Base-by-base conservation (phyloP, 2,888 invertebrate genomes). In the Agrochola litura region DNA sequence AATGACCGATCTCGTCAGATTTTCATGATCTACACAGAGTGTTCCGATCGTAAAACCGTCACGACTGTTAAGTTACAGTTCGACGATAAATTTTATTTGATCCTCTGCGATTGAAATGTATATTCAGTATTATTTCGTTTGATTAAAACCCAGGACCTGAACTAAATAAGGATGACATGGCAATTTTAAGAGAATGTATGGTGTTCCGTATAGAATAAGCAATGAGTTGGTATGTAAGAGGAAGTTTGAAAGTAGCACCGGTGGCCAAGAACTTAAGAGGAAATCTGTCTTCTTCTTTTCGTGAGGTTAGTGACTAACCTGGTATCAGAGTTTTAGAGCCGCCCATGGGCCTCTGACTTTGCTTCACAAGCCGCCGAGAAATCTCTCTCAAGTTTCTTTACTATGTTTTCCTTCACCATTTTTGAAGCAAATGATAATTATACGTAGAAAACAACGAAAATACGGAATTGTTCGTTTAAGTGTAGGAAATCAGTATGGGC, bases 21-120 rank as follows among this genome's bases (percentile, higher is more conserved):
- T 77, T 78, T 77, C 77, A 81, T 70, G 70, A 77, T 19, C 61
- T 46, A 61, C 61, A 43, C 82, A 76, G 52, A n/a, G 30, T 77
- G 70, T 49, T 67, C 60, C 66, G 43, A 52, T 67, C 82, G 43
- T 81, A 82, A 81, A 81, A 14, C n/a, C 43, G 66, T 70, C 49
- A 10, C 30, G 30, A 66, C 63, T 41, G 54, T 60, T 54, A 19
- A 46, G 49, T 43, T 54, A 54, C 14, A 56, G 64, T 64, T 66
- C 10, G 3, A 5, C 30, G 22, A n/a, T 76, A 56, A 67, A 56
- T 14, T 80, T 73, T 52, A 79, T 65, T 64, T 58, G 56, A 9
- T 52, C 16, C 19, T 9, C 9, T 52, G 58, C 16, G 16, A 78
- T 72, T 0, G 22, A 41, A 56, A 43, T 70, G 56, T 49, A n/a